phyloP scores from a whole-genome alignment of 1,140 invertebrate species.

The Magallana ariakensis region DNA sequence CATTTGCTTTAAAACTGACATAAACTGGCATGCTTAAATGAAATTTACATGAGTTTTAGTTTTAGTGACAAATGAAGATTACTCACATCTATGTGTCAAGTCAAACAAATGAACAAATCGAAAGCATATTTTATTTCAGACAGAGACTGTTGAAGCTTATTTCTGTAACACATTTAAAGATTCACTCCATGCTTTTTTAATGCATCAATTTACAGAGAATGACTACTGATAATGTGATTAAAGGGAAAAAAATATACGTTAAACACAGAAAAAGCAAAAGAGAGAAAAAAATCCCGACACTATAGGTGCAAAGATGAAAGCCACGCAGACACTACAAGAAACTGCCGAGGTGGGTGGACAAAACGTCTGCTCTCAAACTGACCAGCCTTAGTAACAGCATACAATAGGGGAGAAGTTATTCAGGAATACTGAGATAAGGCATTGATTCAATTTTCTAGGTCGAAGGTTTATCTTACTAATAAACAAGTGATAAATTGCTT shows the following conservation, averaged over 20 bases:
- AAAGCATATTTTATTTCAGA: neutral
- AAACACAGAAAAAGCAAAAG: slow-evolving; percentile 19
- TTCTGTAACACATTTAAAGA: neutral
- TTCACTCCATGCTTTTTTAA: neutral
- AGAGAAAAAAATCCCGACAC: slow-evolving; percentile 12
- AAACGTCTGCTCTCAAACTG: slow-evolving; percentile 11
- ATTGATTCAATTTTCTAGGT: neutral
- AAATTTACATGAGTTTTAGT: neutral
- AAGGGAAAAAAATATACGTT: neutral
- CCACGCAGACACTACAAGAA: slow-evolving; percentile 11
- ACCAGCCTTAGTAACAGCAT: neutral
- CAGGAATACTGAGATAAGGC: neutral
- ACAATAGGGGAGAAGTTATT: neutral
- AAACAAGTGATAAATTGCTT: neutral
- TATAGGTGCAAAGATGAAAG: neutral
- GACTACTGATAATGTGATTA: neutral
- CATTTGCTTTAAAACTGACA: neutral
- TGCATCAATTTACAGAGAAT: neutral
- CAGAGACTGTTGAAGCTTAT: neutral
- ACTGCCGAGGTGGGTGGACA: slow-evolving; percentile 23
- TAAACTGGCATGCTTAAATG: neutral
- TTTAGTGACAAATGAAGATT: neutral
- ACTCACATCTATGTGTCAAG: neutral
- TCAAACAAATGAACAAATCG: neutral
- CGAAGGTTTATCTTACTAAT: neutral